phyloP scores from a whole-genome alignment of 2,888 invertebrate genomes.

The Nomada fucata region DNA sequence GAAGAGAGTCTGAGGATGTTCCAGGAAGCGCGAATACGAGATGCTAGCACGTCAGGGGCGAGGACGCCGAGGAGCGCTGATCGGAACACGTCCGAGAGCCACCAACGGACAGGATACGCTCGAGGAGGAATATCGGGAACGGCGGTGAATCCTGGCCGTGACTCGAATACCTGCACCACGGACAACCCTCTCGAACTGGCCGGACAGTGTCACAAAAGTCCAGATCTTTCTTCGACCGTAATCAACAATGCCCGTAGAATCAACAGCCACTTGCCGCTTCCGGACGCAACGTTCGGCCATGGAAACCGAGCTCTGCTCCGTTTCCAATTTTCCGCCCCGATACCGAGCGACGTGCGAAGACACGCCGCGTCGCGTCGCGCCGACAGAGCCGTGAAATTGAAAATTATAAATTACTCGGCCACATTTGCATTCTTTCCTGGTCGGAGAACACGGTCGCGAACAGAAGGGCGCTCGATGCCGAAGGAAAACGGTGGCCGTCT shows the following conservation, averaged over 20 bases:
- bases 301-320: neutral
- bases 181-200: constrained; percentile 7
- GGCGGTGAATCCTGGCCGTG: constrained; percentile 66
- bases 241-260: constrained; percentile 39
- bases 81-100: constrained; percentile 51
- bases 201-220: constrained; percentile 25
- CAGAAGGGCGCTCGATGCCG: constrained; percentile 5
- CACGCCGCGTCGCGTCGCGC: neutral
- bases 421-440: constrained; percentile 8
- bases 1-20: constrained; percentile 34
- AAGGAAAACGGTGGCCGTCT: neutral
- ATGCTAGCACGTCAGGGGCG: constrained; percentile 25
- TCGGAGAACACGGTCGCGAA: neutral
- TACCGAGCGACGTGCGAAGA: neutral
- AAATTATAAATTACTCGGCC: constrained; percentile 36
- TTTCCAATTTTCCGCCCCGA: constrained; percentile 30
- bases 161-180: constrained; percentile 59
- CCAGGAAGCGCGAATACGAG: constrained; percentile 55
- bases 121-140: constrained; percentile 60
- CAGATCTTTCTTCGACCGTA: constrained; percentile 36
- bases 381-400: constrained; percentile 19
- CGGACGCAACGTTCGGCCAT: constrained; percentile 3
- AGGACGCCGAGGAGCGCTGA: constrained; percentile 20
- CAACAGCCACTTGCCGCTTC: neutral
- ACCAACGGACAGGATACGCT: constrained; percentile 48